Evolutionary conservation across 2,797 vertebrate species (phyloP), one percentile per base, ranked within the genome.

Genomic region (Hippocampus kuda): DNA sequence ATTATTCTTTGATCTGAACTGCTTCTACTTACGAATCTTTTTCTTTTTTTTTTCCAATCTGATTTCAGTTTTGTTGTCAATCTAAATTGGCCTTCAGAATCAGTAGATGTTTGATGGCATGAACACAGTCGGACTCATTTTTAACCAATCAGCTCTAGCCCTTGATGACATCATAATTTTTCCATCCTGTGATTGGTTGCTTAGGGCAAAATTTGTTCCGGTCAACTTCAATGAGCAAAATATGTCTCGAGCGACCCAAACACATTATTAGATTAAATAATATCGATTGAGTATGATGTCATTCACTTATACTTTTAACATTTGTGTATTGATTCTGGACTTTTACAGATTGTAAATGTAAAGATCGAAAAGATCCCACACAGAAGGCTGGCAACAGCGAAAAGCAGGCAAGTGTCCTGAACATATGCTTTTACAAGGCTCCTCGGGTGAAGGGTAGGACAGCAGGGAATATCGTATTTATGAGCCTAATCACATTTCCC

Each of bases 401-500:
- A 65, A 64, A 70, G 51, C 27, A 70, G 68, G 65, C 72, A 76
- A 80, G 79, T 60, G 26, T 70, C 66, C 70, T 11, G 10, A 79
- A 80, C 78, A 85, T 83, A 76, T 82, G 84, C 78, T 79, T 83
- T 81, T 18, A 5, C 62, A 68, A 75, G 74, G 78, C 77, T 74
- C 71, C 81, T 78, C 68, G 72, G 85, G 80, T 83, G 79, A 86
- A 85, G 84, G 77, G 81, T 79, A 82, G 76, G 75, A 85, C 84
- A 84, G 77, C 30, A 20, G 82, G 81, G 81, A 79, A 80, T 77
- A 73, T 78, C 75, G 71, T 80, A 82, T 88, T 88, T 85, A 89
- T 69, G 84, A 83, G 84, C 70, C 79, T 83, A 85, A 89, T 89
- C 88, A 88, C 85, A 89, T 88, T 88, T 88, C 84, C 86, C 81